Conservation (phyloP, 1,140 invertebrate genomes). For the Reticulitermes speratus region DNA sequence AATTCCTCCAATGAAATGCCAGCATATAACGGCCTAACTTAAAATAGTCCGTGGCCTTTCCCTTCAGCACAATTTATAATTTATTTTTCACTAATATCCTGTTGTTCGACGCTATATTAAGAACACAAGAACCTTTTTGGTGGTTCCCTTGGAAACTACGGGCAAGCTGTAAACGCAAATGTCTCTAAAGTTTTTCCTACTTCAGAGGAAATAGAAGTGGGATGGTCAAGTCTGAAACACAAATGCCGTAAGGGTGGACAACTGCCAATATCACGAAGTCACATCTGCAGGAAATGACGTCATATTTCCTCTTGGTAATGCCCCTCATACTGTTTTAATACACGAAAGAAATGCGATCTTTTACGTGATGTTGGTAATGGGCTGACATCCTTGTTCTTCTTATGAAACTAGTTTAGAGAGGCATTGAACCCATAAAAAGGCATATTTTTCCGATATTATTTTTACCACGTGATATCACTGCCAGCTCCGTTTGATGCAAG, state of each 20-base stretch:
- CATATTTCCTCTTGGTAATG: background rate
- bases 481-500: background rate
- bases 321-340: background rate
- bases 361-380: background rate
- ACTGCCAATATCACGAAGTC: background rate
- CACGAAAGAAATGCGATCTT: background rate
- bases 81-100: too few relatives aligned
- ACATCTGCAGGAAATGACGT: background rate
- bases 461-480: slow-evolving; percentile 8
- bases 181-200: background rate
- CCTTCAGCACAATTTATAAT: too few relatives aligned
- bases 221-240: background rate
- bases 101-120: too few relatives aligned
- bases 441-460: background rate
- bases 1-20: too few relatives aligned
- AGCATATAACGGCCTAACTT: too few relatives aligned
- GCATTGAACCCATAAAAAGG: background rate
- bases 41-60: too few relatives aligned
- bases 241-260: background rate
- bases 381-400: background rate
- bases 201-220: background rate
- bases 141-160: too few relatives aligned
- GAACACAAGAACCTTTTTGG: too few relatives aligned
- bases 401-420: background rate
- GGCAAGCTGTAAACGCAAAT: background rate